phyloP scores from a whole-genome alignment of 2,797 vertebrate genomes.

The Poecilia gillii region DNA sequence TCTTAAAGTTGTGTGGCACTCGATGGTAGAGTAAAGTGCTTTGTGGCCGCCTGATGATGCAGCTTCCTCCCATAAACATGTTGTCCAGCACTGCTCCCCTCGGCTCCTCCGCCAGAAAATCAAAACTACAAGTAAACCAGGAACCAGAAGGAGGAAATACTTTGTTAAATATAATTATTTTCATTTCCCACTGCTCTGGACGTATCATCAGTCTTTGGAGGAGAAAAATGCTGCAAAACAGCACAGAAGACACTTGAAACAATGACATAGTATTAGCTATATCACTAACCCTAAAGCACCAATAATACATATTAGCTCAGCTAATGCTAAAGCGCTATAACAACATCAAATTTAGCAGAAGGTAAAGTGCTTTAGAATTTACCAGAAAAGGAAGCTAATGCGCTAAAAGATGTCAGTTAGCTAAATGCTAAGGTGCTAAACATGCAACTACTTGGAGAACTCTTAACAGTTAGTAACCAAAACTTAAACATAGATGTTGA shows the following conservation, averaged over 20 bases:
- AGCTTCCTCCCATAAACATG: constrained; percentile 86
- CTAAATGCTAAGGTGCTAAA: too few relatives aligned
- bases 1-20: constrained; percentile 87
- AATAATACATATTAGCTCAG: too few relatives aligned
- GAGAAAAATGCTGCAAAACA: background rate
- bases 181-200: background rate
- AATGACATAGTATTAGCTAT: too few relatives aligned
- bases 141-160: background rate
- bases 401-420: too few relatives aligned
- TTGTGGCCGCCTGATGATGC: constrained; percentile 73
- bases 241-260: background rate
- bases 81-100: constrained; percentile 88
- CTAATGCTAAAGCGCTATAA: too few relatives aligned
- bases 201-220: background rate
- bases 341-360: too few relatives aligned
- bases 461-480: too few relatives aligned
- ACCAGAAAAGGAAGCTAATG: too few relatives aligned
- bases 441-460: too few relatives aligned
- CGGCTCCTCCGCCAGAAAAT: constrained; percentile 82
- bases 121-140: constrained; percentile 79
- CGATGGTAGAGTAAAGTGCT: constrained; percentile 78
- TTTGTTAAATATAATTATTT: background rate
- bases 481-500: too few relatives aligned
- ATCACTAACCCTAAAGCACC: too few relatives aligned
- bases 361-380: too few relatives aligned